Percentiles rank a stretch among this genome's conserved stretches.
Evolutionary conservation across 2,797 vertebrate species (phyloP).

Genomic region (Kryptolebias ocellatus): DNA sequence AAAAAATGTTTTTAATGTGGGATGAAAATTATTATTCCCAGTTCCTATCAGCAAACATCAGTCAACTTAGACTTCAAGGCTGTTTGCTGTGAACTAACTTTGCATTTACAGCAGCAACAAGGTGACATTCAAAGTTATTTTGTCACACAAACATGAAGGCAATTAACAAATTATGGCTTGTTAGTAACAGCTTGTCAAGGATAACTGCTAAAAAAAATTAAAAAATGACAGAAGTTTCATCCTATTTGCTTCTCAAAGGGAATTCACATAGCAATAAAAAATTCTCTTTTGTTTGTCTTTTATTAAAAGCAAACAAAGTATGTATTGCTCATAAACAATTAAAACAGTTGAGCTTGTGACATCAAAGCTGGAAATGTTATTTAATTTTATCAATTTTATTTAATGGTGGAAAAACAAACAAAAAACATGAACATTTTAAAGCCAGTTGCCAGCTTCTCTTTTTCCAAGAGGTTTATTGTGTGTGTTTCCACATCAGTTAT

Average conservation of each 20-base stretch:
- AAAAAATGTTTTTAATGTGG: no score
- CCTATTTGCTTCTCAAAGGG: slow-evolving; percentile 6
- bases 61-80: neutral
- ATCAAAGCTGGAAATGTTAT: neutral
- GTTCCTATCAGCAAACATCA: slow-evolving; percentile 7
- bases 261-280: slow-evolving; percentile 8
- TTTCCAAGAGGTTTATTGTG: slow-evolving; percentile 38
- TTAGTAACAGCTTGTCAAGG: slow-evolving; percentile 31
- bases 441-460: slow-evolving; percentile 16
- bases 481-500: slow-evolving; percentile 25
- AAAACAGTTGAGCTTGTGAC: neutral
- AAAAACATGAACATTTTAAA: slow-evolving; percentile 25
- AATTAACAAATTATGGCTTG: slow-evolving; percentile 55
- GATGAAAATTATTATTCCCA: no score
- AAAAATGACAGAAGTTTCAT: slow-evolving; percentile 6
- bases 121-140: slow-evolving; percentile 48
- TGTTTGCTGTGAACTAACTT: slow-evolving; percentile 14
- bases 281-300: neutral
- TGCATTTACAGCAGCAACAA: slow-evolving; percentile 25
- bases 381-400: neutral
- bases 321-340: neutral
- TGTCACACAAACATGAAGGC: slow-evolving; percentile 41
- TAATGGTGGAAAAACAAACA: slow-evolving; percentile 8
- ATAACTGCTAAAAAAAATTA: slow-evolving; percentile 33
- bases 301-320: slow-evolving; percentile 6